A percentile compares a stretch with the other conserved stretches of the same genome.
Evolutionary conservation across 2,113 vertebrate genomes (phyloP).

Genomic region (Xenus cinereus): DNA sequence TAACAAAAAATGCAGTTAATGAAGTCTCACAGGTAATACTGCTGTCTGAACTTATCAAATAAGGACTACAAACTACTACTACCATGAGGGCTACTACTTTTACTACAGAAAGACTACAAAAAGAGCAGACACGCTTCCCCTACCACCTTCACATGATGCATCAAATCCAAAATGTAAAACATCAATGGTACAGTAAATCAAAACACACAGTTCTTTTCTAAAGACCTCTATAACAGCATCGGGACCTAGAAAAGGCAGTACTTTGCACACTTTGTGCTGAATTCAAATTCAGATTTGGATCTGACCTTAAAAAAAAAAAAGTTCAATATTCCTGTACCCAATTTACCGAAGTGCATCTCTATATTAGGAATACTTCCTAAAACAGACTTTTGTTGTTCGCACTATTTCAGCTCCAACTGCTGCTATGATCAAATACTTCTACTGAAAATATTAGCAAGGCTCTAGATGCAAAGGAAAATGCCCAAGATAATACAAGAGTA

Average conservation of each 20-base stretch:
- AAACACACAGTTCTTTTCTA: not conserved
- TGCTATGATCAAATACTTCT: not conserved
- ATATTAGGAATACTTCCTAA: not conserved
- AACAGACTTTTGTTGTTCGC: not conserved
- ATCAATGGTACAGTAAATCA: not conserved
- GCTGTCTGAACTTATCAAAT: not conserved
- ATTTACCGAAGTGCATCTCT: not conserved
- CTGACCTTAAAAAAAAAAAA: not conserved
- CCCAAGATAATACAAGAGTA: not conserved
- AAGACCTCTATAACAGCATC: not conserved
- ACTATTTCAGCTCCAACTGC: not conserved
- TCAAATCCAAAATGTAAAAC: not conserved
- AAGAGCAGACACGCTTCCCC: not conserved
- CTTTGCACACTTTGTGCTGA: not conserved
- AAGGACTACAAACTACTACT: not conserved
- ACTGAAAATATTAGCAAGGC: not conserved
- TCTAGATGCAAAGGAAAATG: not conserved
- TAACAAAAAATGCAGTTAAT: not conserved
- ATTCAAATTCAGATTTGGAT: not conserved
- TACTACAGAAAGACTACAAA: not conserved
- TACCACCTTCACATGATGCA: rapidly evolving
- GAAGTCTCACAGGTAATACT: not conserved
- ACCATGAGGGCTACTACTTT: not conserved
- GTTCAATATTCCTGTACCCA: not conserved
- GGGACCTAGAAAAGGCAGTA: not conserved